Evolutionary conservation across 2,113 vertebrate species (phyloP).

Genomic region (Aramus guarauna): DNA sequence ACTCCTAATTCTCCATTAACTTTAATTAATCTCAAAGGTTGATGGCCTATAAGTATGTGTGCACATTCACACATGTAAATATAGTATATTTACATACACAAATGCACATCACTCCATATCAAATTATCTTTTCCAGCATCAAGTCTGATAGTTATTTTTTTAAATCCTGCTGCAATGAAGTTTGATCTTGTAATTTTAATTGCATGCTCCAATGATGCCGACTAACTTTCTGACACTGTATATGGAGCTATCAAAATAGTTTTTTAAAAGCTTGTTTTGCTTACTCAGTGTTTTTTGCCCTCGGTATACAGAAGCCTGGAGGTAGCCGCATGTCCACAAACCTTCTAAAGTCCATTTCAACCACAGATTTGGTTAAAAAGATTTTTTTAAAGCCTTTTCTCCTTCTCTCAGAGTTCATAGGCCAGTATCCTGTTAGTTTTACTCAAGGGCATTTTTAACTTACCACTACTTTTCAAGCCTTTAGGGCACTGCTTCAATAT

Average conservation of each 20-base stretch:
- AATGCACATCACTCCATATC: neutral
- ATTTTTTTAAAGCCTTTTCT: neutral
- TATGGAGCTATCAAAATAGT: neutral
- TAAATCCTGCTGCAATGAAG: neutral
- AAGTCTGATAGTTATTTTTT: neutral
- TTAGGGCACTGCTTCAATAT: neutral
- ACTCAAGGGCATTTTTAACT: neutral
- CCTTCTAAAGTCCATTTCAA: neutral
- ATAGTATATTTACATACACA: neutral
- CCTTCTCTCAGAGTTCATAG: neutral
- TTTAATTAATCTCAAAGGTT: neutral
- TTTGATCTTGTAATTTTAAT: slow-evolving; percentile 20
- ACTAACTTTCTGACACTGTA: neutral
- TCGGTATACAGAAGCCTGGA: neutral
- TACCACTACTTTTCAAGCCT: neutral
- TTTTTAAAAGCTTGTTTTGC: neutral
- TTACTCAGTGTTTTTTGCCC: neutral
- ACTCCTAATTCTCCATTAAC: neutral
- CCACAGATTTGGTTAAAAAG: neutral
- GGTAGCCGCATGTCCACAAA: neutral
- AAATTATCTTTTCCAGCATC: neutral
- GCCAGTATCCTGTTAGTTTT: neutral
- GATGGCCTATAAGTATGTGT: neutral
- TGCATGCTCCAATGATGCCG: neutral
- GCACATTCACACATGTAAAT: neutral